Evolutionary conservation across 1,140 invertebrate genomes (phyloP).

Genomic region (Diachasma alloeum): DNA sequence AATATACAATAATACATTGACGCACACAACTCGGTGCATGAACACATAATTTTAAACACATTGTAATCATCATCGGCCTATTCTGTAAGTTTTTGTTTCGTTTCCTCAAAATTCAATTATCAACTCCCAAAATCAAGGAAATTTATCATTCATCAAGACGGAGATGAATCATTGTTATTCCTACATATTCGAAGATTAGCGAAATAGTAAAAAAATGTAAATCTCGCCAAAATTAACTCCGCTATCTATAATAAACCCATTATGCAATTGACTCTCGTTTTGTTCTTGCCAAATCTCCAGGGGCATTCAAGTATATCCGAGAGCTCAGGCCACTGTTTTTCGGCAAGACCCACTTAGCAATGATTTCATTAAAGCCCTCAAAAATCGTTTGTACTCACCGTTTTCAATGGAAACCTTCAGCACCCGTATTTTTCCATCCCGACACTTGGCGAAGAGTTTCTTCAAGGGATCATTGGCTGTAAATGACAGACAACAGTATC

Average conservation of each 20-base stretch:
- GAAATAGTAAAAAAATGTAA: slow-evolving; percentile 47
- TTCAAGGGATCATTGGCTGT: slow-evolving; percentile 83
- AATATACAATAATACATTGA: slow-evolving; percentile 27
- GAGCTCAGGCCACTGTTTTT: no score
- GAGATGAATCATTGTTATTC: slow-evolving; percentile 23
- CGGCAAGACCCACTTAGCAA: no score
- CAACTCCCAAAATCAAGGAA: not conserved
- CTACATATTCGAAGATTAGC: slow-evolving; percentile 36
- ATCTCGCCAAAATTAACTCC: slow-evolving; percentile 56
- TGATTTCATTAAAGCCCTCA: not conserved
- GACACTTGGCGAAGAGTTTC: slow-evolving; percentile 83
- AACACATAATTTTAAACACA: slow-evolving; percentile 34
- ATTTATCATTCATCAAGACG: not conserved
- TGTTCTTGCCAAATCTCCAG: not conserved
- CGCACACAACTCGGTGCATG: slow-evolving; percentile 47
- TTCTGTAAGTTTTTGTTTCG: slow-evolving; percentile 53
- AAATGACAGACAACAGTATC: slow-evolving; percentile 30
- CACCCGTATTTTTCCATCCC: slow-evolving; percentile 80
- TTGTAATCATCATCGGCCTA: slow-evolving; percentile 53
- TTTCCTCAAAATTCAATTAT: slow-evolving; percentile 3
- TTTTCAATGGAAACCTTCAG: slow-evolving; percentile 88
- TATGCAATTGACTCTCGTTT: slow-evolving; percentile 45
- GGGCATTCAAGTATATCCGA: no score
- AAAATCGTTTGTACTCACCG: slow-evolving; percentile 67
- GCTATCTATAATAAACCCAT: slow-evolving; percentile 52